Base-by-base conservation (phyloP, 1,140 invertebrate species). In the Xylocopa sonorina region DNA sequence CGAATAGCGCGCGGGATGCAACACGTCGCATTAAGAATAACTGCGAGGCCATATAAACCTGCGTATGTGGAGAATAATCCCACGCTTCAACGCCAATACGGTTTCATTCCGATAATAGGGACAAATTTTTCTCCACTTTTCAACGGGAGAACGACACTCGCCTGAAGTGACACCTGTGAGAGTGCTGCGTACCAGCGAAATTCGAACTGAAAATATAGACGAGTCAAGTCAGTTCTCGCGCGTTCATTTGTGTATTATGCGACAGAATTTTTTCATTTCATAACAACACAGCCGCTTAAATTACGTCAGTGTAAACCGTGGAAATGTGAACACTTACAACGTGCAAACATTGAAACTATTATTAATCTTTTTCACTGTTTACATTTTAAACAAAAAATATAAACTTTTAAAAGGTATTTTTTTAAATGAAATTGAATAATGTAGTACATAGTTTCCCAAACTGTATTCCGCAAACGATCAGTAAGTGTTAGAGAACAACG, bases 21-120 rank as follows among this genome's bases (percentile, higher is more conserved):
- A 64, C n/a, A n/a, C 76, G 46, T 55, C 57, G 24, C 64, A 62
- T 72, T 78, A 78, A 72, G 68, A 62, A 63, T 63, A 72, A 78
- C 50, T 58, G 48, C 55, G 51, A 50, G 55, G 55, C 68, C 68
- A 55, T 78, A 73, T 73, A 78, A n/a, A 58, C n/a, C n/a, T 24
- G 21, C 57, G 38, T 72, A 46, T 21, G 38, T 48, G 57, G 27
- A 63, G 58, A 60, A 78, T 55, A 78, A 72, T 78, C 67, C 69
- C 76, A 73, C 57, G 76, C 67, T 78, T 10, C 10, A 6, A 6
- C 27, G n/a, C 38, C 34, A n/a, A 34, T 32, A 41, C 24, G 75
- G 38, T 71, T 78, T 78, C 21, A 24, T 41, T 60, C 55, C 32
- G 43, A 69, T 67, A 75, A 55, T 48, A 10, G n/a, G 34, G 32